phyloP scores from a whole-genome alignment of 2,113 vertebrate genomes.

The Coregonus clupeaformis region DNA sequence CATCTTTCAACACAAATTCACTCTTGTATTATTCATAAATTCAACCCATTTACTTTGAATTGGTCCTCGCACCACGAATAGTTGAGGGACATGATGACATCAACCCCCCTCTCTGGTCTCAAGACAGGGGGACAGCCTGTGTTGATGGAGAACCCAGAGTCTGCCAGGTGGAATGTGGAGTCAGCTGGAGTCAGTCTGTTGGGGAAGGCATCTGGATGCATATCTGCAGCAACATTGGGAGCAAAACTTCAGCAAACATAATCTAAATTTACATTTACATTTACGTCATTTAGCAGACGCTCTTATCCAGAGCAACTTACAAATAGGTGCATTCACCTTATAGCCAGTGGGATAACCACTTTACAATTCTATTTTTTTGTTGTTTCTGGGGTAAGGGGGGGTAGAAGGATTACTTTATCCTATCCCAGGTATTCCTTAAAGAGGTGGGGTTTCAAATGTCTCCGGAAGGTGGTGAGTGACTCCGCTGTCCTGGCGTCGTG shows the following conservation, averaged over 20 bases:
- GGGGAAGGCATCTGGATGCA: conserved; percentile 74
- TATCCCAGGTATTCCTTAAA: too few relatives aligned
- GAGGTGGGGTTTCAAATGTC: too few relatives aligned
- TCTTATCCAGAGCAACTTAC: too few relatives aligned
- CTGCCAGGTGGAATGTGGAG: conserved; percentile 76
- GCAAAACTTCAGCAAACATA: not conserved
- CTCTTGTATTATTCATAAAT: not conserved
- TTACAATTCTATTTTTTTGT: too few relatives aligned
- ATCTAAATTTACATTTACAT: too few relatives aligned
- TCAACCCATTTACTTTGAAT: conserved; percentile 70
- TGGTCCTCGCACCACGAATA: conserved; percentile 64
- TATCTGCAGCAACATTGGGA: conserved; percentile 59
- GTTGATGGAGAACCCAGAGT: conserved; percentile 83
- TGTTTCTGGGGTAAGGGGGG: too few relatives aligned
- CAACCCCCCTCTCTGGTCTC: conserved; percentile 75
- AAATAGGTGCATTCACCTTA: too few relatives aligned
- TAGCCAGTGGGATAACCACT: too few relatives aligned
- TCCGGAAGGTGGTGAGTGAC: too few relatives aligned
- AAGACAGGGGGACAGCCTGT: conserved; percentile 78
- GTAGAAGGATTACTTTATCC: too few relatives aligned
- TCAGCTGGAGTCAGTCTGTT: conserved; percentile 79
- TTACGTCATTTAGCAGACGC: too few relatives aligned
- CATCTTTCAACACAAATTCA: not conserved
- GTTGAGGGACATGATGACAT: conserved; percentile 82
- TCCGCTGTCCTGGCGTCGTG: too few relatives aligned